Evolutionary conservation across 2,888 invertebrate species (phyloP).

Genomic region (Calameuta filiformis): DNA sequence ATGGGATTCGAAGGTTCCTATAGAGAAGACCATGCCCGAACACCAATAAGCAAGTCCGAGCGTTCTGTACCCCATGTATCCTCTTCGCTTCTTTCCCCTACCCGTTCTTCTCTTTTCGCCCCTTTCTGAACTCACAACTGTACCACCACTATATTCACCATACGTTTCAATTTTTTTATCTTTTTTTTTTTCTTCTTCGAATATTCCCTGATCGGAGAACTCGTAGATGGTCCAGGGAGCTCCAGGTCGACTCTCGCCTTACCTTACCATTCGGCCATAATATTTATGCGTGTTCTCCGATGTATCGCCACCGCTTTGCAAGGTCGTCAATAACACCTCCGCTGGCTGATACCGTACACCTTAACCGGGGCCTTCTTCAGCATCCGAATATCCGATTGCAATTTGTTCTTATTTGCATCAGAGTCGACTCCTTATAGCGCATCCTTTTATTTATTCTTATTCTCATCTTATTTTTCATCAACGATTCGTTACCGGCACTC

Average conservation of each 20-base stretch:
- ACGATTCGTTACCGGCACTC: neutral
- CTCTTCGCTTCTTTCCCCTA: conserved; percentile 14
- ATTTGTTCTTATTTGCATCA: conserved; percentile 54
- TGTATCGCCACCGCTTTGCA: conserved; percentile 50
- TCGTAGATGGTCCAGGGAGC: conserved; percentile 13
- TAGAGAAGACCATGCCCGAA: neutral
- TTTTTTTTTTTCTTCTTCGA: neutral
- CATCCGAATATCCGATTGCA: conserved; percentile 57
- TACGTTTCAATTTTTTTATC: neutral
- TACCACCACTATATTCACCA: conserved; percentile 14
- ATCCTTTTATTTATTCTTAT: neutral
- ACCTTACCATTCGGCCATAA: conserved; percentile 16
- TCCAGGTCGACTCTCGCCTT: conserved; percentile 19
- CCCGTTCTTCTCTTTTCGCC: conserved; percentile 18
- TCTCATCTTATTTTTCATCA: neutral
- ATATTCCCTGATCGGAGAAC: conserved; percentile 16
- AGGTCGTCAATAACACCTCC: conserved; percentile 53
- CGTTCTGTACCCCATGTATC: conserved; percentile 7
- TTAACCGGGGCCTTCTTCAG: conserved; percentile 44
- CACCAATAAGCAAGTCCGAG: neutral
- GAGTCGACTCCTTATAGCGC: neutral
- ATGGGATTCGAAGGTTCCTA: conserved; percentile 37
- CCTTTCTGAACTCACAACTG: conserved; percentile 14
- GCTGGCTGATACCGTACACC: conserved; percentile 53
- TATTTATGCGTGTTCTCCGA: conserved; percentile 53